Percentiles rank a stretch among this genome's conserved stretches.
Evolutionary conservation across 1,140 invertebrate species (phyloP).

Genomic region (Bombyx mandarina): DNA sequence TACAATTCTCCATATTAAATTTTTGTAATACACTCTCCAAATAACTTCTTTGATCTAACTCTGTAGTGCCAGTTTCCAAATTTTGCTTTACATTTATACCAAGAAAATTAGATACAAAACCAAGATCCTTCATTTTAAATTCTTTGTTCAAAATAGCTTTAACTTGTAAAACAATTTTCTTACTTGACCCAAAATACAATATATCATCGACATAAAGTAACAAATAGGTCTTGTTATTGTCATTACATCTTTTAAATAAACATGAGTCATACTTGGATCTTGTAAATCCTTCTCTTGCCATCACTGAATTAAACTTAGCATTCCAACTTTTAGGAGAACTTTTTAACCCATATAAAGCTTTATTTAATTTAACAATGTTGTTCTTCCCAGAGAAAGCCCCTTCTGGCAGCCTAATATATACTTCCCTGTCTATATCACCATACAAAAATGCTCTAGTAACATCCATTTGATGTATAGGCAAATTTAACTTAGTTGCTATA

Average conservation of each 20-base stretch:
- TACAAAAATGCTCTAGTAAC: constrained; percentile 11
- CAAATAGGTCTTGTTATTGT: constrained; percentile 11
- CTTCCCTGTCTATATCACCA: constrained; percentile 10
- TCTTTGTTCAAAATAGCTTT: constrained; percentile 2
- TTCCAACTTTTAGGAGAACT: constrained; percentile 12
- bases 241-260: constrained; percentile 7
- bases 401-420: constrained; percentile 9
- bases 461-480: constrained; percentile 13
- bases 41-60: constrained; percentile 36
- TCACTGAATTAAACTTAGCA: constrained; percentile 6
- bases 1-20: constrained; percentile 46
- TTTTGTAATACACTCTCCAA: constrained; percentile 37
- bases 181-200: constrained; percentile 12
- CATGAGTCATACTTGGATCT: constrained; percentile 16
- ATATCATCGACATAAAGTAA: constrained; percentile 15
- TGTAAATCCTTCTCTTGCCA: constrained; percentile 7
- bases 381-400: constrained; percentile 6
- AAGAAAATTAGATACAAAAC: constrained; percentile 27
- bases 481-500: constrained; percentile 8
- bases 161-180: not conserved
- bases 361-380: constrained; percentile 20
- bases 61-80: constrained; percentile 21
- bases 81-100: constrained; percentile 41
- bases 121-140: constrained; percentile 52
- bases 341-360: constrained; percentile 11